These are phyloP conservation scores for Rana temporaria DNA, from an alignment of 2,113 vertebrate species.

Conservation along the genomic window DNA sequence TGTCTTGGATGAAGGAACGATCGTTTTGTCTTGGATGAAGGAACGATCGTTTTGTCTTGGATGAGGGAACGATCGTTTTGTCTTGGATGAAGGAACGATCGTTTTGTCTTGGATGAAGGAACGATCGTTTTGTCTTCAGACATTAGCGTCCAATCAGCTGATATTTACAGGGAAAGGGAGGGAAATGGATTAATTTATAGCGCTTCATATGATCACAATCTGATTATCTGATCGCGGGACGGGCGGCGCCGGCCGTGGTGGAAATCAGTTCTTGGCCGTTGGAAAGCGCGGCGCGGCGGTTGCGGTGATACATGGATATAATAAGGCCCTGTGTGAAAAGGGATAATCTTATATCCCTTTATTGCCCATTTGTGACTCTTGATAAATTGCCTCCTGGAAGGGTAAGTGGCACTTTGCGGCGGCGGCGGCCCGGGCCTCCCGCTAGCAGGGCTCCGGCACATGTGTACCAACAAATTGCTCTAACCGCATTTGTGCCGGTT, in stretches of 20 bases:
- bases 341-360: slow-evolving; percentile 27
- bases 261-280: neutral
- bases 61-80: too few relatives aligned
- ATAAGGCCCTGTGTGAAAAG: slow-evolving; percentile 19
- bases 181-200: too few relatives aligned
- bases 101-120: too few relatives aligned
- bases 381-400: slow-evolving; percentile 22
- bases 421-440: slow-evolving; percentile 14
- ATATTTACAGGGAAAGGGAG: too few relatives aligned
- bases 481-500: slow-evolving; percentile 37
- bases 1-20: too few relatives aligned
- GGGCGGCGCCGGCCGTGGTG: neutral
- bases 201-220: neutral
- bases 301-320: slow-evolving; percentile 29
- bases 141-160: too few relatives aligned
- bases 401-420: slow-evolving; percentile 5
- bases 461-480: slow-evolving; percentile 31
- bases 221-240: neutral
- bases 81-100: too few relatives aligned
- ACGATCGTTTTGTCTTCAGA: too few relatives aligned
- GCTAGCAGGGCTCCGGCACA: slow-evolving; percentile 6
- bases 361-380: slow-evolving; percentile 33
- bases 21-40: too few relatives aligned
- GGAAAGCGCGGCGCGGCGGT: neutral
- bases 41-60: too few relatives aligned